Conservation (phyloP, 2,113 vertebrate genomes). For the Peucedramus taeniatus region DNA sequence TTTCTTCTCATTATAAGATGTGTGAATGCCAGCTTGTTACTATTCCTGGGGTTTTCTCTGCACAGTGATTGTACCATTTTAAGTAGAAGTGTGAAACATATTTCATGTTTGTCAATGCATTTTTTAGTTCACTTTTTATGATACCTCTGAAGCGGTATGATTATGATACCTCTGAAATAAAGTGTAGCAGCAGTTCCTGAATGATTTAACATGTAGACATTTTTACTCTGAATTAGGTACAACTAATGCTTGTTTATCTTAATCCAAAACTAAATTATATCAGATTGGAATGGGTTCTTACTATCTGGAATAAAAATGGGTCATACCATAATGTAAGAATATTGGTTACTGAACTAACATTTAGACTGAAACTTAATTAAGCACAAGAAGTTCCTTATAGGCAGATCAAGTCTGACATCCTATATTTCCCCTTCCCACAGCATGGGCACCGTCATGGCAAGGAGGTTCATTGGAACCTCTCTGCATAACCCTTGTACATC, state of each 20-base stretch:
- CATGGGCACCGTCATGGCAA: neutral
- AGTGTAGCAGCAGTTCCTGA: constrained; percentile 1
- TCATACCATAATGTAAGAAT: neutral
- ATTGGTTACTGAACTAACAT: neutral
- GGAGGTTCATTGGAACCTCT: neutral
- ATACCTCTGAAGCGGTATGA: constrained; percentile 36
- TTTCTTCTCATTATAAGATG: neutral
- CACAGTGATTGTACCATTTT: neutral
- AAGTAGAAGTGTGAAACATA: constrained; percentile 1
- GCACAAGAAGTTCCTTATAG: neutral
- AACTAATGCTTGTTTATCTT: neutral
- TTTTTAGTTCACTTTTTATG: constrained; percentile 30
- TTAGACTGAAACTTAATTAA: neutral
- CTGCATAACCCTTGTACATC: neutral
- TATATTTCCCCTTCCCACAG: neutral
- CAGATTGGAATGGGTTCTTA: neutral
- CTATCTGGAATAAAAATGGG: neutral
- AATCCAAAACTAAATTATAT: neutral
- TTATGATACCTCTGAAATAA: constrained; percentile 27
- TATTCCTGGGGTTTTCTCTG: constrained; percentile 21
- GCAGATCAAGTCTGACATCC: neutral
- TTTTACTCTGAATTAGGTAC: neutral
- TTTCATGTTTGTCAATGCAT: constrained; percentile 34
- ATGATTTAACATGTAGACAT: neutral
- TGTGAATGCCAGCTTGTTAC: constrained; percentile 23